Base-by-base conservation (phyloP, 1,140 invertebrate genomes). In the Heliothis virescens region DNA sequence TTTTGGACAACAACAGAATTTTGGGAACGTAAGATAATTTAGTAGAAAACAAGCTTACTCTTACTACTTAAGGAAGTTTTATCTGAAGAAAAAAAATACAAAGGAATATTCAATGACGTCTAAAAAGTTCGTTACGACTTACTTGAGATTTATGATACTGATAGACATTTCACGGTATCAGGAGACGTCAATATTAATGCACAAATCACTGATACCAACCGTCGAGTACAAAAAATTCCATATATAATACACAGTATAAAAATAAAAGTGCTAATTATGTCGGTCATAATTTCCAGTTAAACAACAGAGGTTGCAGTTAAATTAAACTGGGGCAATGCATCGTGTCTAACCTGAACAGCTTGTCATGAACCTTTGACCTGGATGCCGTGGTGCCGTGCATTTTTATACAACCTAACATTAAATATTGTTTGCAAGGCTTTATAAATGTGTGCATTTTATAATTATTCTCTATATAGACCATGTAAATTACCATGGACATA, bases 261-360 rank as follows among this genome's bases (percentile, higher is more conserved):
- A 47, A 34, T 16, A 12, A n/a, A 18, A 48, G n/a, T 15, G 10
- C 16, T 1, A 18, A 48, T 67, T 67, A 12, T 4, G 29, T 16
- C 47, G 18, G 2, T 67, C 47, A 67, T 67, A 21, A 48, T 48
- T 18, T 67, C n/a, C 34, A 71, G 47, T 34, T 26, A 53, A 13
- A 21, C 53, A 50, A 72, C 55, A 72, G 21, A 72, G 18, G 16
- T 72, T 53, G 52, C 50, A 72, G 50, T 55, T 3, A 41, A 47
- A n/a, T 4, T 67, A 21, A 57, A 67, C 63, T 67, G 41, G 63
- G 63, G 41, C 41, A 67, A 47, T 65, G 41, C 26, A 65, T 47
- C 62, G 62, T 65, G 62, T 47, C 62, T 65, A 65, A 16, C 9
- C 34, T 16, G 41, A 16, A 13, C 9, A 2, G 16, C 34, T 16